phyloP scores from a whole-genome alignment of 2,113 vertebrate genomes.

The Casuarius casuarius region DNA sequence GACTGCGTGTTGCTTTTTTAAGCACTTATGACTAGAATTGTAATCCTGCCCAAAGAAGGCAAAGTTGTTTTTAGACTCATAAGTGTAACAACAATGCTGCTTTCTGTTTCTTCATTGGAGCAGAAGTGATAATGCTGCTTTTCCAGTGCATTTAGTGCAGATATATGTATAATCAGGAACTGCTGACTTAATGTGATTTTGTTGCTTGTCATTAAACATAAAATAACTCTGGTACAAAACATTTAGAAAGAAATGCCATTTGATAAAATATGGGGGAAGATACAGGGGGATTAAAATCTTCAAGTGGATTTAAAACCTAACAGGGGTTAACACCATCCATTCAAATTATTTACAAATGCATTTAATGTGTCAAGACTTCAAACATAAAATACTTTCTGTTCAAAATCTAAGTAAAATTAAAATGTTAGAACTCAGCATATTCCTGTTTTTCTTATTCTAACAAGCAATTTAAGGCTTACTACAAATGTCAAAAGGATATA shows the following conservation, averaged over 20 bases:
- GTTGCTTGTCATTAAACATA: conserved; percentile 62
- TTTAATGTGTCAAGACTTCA: conserved; percentile 43
- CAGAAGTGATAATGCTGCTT: conserved; percentile 44
- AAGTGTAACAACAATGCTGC: conserved; percentile 12
- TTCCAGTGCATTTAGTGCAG: conserved; percentile 44
- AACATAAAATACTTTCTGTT: conserved; percentile 55
- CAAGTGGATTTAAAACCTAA: conserved; percentile 35
- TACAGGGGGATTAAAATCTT: conserved; percentile 41
- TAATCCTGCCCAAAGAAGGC: conserved; percentile 8
- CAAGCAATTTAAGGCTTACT: conserved; percentile 58
- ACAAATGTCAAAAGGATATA: conserved; percentile 64
- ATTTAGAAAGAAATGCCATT: conserved; percentile 42
- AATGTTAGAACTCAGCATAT: conserved; percentile 59
- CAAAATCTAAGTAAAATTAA: conserved; percentile 63
- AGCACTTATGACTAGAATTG: background rate
- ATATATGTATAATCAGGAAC: conserved; percentile 54
- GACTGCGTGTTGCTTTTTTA: background rate
- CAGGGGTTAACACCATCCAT: conserved; percentile 16
- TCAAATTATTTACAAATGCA: conserved; percentile 65
- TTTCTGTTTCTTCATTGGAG: conserved; percentile 47
- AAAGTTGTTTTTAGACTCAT: background rate
- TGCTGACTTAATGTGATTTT: conserved; percentile 67
- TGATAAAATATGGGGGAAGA: background rate
- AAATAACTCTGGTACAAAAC: conserved; percentile 52
- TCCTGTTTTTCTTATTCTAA: conserved; percentile 57